Conservation (phyloP, 1,140 invertebrate genomes). For the Ostrea denselamellosa region DNA sequence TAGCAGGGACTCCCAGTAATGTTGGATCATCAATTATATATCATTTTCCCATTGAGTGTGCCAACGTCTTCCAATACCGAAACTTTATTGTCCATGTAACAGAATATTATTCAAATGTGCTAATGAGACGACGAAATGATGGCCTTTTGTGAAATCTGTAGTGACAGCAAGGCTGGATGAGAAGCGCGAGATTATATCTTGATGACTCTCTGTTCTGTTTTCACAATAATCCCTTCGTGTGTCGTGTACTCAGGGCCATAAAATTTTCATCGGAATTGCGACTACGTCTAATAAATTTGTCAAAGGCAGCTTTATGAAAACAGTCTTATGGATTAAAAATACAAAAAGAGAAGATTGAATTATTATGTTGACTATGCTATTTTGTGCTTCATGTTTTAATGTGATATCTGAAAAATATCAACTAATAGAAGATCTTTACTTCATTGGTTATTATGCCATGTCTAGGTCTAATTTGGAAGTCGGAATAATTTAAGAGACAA, state of each 20-base stretch:
- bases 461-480: too few relatives aligned
- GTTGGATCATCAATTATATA: conserved; percentile 27
- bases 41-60: background rate
- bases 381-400: too few relatives aligned
- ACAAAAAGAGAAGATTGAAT: too few relatives aligned
- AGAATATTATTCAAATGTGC: conserved; percentile 25
- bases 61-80: background rate
- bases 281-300: conserved; percentile 17
- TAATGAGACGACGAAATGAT: conserved; percentile 33
- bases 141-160: conserved; percentile 25
- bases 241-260: conserved; percentile 18
- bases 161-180: background rate
- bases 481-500: too few relatives aligned
- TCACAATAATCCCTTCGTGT: conserved; percentile 29
- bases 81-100: conserved; percentile 4
- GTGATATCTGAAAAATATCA: too few relatives aligned
- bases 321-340: background rate
- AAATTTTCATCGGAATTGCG: conserved; percentile 18
- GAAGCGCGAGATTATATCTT: background rate
- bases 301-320: background rate
- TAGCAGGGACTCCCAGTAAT: background rate
- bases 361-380: too few relatives aligned
- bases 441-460: too few relatives aligned
- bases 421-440: too few relatives aligned
- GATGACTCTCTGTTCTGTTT: conserved; percentile 28